These are phyloP conservation scores for Lycodopsis pacificus DNA, from an alignment of 2,797 vertebrate species.

Conservation along the genomic window DNA sequence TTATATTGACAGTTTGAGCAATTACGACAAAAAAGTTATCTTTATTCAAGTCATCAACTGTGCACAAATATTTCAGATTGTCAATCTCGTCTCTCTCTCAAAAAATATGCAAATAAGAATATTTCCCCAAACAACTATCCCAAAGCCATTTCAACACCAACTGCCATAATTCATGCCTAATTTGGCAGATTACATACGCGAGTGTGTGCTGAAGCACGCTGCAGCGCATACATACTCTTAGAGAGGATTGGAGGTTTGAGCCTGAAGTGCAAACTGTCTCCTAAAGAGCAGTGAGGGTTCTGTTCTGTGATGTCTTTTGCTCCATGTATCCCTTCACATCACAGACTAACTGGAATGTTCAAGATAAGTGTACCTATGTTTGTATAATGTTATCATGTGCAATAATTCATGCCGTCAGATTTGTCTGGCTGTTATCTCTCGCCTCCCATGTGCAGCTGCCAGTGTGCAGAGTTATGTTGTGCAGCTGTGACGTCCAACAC, in stretches of 20 bases:
- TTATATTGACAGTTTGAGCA: no score
- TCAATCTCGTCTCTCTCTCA: no score
- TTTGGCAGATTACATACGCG: background rate
- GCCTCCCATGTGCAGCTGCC: constrained; percentile 5
- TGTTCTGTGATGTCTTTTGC: background rate
- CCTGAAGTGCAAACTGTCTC: background rate
- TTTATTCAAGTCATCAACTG: no score
- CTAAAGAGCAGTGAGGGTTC: background rate
- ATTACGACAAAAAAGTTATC: no score
- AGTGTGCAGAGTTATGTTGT: background rate
- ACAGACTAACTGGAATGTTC: background rate
- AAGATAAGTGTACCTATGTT: constrained; percentile 19
- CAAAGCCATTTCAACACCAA: background rate
- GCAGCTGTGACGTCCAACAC: constrained; percentile 14
- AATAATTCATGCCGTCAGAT: background rate
- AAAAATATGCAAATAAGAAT: background rate
- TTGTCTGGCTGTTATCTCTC: constrained; percentile 17
- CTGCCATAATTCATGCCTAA: background rate
- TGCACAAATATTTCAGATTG: no score
- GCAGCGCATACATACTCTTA: background rate
- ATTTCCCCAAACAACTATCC: background rate
- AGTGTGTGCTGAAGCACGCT: background rate
- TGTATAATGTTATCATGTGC: constrained; percentile 24
- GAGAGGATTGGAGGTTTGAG: fast-evolving
- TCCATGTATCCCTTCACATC: constrained; percentile 4